Evolutionary conservation across 2,113 vertebrate species (phyloP).

Genomic region (Varanus komodoensis): DNA sequence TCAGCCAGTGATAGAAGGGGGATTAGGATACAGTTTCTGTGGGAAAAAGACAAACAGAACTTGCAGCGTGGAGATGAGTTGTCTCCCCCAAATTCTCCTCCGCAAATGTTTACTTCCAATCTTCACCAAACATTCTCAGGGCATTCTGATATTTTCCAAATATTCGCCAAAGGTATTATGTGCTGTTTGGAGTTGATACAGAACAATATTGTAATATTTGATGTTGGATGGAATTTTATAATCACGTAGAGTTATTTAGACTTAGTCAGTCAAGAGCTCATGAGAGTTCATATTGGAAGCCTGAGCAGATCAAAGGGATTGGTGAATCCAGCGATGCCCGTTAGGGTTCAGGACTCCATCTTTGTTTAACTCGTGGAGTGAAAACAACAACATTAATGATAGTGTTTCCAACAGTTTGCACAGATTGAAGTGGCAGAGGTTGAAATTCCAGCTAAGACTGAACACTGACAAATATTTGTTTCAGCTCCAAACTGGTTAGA

Average conservation of each 20-base stretch:
- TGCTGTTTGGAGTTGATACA: neutral
- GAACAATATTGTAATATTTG: neutral
- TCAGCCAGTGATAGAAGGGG: constrained; percentile 76
- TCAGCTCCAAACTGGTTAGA: constrained; percentile 61
- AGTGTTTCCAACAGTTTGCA: neutral
- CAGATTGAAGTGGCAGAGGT: neutral
- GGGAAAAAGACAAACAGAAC: constrained; percentile 67
- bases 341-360: neutral
- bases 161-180: neutral
- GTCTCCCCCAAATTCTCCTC: neutral
- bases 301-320: neutral
- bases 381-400: neutral
- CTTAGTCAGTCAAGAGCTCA: neutral
- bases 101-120: neutral
- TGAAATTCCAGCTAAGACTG: neutral
- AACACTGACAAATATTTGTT: neutral
- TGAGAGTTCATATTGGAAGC: neutral
- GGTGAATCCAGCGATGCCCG: neutral
- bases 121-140: neutral
- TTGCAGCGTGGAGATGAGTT: neutral
- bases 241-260: neutral
- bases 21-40: constrained; percentile 77
- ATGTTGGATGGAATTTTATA: neutral
- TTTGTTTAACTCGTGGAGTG: no score
- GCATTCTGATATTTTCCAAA: neutral